phyloP scores from a whole-genome alignment of 2,888 invertebrate species.

The Adelphocoris suturalis region DNA sequence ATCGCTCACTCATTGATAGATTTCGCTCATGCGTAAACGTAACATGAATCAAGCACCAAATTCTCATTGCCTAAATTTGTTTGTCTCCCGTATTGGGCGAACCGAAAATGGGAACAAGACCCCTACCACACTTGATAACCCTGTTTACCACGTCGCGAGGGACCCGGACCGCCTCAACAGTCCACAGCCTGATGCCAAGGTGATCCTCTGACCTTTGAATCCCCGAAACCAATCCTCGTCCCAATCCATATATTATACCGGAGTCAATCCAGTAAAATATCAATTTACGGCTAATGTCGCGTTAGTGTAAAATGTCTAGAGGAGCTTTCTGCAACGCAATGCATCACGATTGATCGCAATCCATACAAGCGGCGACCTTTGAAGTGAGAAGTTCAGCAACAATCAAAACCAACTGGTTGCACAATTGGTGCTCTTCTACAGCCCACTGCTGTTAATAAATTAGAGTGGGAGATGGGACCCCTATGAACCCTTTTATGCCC shows the following conservation, averaged over 20 bases:
- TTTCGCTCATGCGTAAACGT: too few relatives aligned
- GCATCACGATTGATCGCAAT: not conserved
- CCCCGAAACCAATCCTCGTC: slow-evolving; percentile 5
- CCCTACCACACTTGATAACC: slow-evolving; percentile 3
- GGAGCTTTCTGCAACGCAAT: not conserved
- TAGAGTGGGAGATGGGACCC: not conserved
- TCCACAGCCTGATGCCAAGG: not conserved
- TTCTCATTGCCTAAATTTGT: too few relatives aligned
- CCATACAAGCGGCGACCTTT: not conserved
- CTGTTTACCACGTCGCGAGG: not conserved
- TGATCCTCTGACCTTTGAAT: slow-evolving; percentile 25
- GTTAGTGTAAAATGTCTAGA: not conserved
- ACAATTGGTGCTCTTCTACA: not conserved
- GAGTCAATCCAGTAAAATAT: not conserved
- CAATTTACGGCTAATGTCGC: not conserved
- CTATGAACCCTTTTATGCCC: not conserved
- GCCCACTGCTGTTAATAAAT: not conserved
- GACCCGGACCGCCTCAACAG: not conserved
- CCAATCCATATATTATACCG: not conserved
- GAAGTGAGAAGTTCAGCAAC: not conserved
- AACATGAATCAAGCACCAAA: too few relatives aligned
- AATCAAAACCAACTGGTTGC: not conserved
- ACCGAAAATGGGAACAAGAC: not conserved
- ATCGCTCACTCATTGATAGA: too few relatives aligned
- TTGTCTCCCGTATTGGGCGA: too few relatives aligned